A percentile compares a stretch with the other conserved stretches of the same genome.
Conservation (phyloP, 2,797 vertebrate genomes). For the Sebastes oblongus region DNA sequence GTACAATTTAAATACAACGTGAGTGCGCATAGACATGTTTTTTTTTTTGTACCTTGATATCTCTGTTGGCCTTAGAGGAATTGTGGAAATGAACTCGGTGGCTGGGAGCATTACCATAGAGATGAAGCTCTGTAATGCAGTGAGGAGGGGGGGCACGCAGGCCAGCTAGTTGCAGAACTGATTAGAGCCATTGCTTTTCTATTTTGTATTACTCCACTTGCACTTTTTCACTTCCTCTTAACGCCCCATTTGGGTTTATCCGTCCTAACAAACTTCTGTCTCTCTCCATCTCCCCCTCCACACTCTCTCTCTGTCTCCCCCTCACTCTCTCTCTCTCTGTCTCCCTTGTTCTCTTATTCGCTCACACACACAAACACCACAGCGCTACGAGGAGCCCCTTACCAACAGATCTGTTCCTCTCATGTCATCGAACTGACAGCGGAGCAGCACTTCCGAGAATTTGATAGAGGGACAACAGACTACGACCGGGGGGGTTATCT, state of each 20-base stretch:
- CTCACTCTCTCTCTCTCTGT: too few relatives aligned
- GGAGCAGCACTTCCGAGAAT: conserved; percentile 7
- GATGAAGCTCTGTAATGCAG: conserved; percentile 58
- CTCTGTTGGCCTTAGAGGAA: conserved; percentile 49
- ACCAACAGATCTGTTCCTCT: conserved; percentile 16
- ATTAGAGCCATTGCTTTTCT: conserved; percentile 55
- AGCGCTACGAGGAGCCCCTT: conserved; percentile 5
- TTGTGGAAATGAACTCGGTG: conserved; percentile 60
- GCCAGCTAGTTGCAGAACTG: conserved; percentile 50
- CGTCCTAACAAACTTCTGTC: conserved; percentile 7
- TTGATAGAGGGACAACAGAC: conserved; percentile 24
- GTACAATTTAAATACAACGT: conserved; percentile 43
- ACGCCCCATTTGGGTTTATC: background rate
- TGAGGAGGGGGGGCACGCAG: conserved; percentile 32
- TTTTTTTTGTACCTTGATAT: conserved; percentile 44
- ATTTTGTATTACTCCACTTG: conserved; percentile 46
- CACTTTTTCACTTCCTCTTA: conserved; percentile 21
- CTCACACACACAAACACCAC: background rate
- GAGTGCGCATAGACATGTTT: conserved; percentile 9
- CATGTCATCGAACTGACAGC: conserved; percentile 34
- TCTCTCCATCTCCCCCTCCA: background rate
- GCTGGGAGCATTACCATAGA: conserved; percentile 62
- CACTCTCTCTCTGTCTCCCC: background rate
- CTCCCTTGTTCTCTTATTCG: background rate
- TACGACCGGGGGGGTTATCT: conserved; percentile 7